A percentile compares a stretch with the other conserved stretches of the same genome.
phyloP scores from a whole-genome alignment of 1,140 invertebrate species.

The Hetaerina americana region DNA sequence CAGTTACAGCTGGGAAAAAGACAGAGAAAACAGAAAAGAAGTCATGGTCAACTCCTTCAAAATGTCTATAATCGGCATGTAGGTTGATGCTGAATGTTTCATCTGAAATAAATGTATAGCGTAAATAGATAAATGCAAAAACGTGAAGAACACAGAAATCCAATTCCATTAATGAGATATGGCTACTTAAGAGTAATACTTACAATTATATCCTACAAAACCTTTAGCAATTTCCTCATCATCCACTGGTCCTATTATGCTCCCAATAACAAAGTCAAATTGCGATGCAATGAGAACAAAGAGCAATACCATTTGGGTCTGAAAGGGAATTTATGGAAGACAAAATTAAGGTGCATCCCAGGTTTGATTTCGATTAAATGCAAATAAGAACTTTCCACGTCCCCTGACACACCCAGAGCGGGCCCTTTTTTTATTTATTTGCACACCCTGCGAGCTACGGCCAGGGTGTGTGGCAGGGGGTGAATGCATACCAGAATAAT shows the following conservation, averaged over 20 bases:
- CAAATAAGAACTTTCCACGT: too few species aligned
- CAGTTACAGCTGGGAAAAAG: conserved; percentile 30
- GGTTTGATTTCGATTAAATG: too few species aligned
- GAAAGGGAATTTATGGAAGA: conserved; percentile 21
- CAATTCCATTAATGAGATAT: background rate
- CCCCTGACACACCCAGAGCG: too few species aligned
- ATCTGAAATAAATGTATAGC: conserved; percentile 17
- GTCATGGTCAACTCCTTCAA: conserved; percentile 24
- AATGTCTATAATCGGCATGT: conserved; percentile 21
- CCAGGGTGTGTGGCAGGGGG: too few species aligned
- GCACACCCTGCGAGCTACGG: background rate
- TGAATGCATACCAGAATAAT: too few species aligned
- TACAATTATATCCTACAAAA: conserved; percentile 40
- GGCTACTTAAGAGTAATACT: too few species aligned
- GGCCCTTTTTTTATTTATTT: background rate
- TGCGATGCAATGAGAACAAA: conserved; percentile 42
- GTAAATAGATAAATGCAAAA: too few species aligned
- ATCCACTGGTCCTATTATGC: conserved; percentile 38
- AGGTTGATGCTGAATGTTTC: conserved; percentile 24
- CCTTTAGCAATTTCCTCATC: conserved; percentile 34
- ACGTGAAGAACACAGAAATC: background rate
- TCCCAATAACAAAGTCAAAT: conserved; percentile 41
- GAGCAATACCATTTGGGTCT: conserved; percentile 47
- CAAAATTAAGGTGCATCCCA: too few species aligned
- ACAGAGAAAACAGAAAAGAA: conserved; percentile 29